These are phyloP conservation scores for Agrochola macilenta DNA, from an alignment of 2,888 invertebrate genomes.

Conservation along the genomic window DNA sequence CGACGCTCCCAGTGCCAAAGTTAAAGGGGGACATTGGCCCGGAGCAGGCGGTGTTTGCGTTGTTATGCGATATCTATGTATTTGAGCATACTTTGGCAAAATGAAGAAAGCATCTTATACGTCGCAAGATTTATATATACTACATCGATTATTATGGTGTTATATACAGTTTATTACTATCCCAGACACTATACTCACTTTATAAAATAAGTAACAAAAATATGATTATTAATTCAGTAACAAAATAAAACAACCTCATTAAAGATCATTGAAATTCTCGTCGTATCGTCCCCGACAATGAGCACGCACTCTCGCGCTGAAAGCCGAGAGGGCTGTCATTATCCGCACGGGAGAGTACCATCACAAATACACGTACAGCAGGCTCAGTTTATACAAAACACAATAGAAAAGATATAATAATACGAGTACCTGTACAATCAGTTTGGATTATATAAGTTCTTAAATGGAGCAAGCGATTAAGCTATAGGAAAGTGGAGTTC, in stretches of 20 bases:
- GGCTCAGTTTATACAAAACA: neutral
- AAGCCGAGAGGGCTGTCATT: constrained; percentile 42
- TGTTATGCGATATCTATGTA: constrained; percentile 35
- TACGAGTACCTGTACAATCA: too few relatives aligned
- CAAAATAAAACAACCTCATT: constrained; percentile 29
- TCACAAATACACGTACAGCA: constrained; percentile 4
- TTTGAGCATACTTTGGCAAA: constrained; percentile 14
- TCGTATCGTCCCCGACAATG: constrained; percentile 16
- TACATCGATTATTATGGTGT: too few relatives aligned
- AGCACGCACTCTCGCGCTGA: constrained; percentile 35
- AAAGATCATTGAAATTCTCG: constrained; percentile 16
- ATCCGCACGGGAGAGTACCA: constrained; percentile 3
- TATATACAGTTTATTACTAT: too few relatives aligned
- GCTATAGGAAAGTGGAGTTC: neutral
- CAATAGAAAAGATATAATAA: neutral
- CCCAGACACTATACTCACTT: too few relatives aligned
- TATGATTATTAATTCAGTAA: constrained; percentile 4
- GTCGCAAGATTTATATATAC: neutral
- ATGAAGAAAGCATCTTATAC: neutral
- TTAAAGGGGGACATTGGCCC: constrained; percentile 51
- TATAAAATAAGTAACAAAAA: neutral
- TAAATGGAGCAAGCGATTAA: neutral
- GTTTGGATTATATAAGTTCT: neutral
- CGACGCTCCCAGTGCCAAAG: constrained; percentile 40
- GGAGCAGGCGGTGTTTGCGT: constrained; percentile 17